A percentile compares a stretch with the other conserved stretches of the same genome.
Conservation (phyloP, 2,113 vertebrate genomes). For the Mastomys coucha region DNA sequence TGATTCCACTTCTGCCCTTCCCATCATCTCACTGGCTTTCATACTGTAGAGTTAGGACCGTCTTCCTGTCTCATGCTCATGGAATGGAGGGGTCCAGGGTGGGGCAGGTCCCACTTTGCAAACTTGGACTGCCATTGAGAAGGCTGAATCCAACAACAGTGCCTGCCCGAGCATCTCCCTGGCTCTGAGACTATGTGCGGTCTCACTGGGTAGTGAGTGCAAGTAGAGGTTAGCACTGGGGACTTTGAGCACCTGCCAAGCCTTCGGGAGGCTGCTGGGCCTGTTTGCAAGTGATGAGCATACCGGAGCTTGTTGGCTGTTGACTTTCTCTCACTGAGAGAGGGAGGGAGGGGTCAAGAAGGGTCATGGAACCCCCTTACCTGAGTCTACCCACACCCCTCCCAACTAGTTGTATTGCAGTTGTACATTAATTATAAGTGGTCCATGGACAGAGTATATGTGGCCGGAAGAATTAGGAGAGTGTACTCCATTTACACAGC, state of each 20-base stretch:
- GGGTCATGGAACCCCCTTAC: neutral
- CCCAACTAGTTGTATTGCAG: neutral
- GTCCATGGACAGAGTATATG: neutral
- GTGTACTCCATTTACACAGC: neutral
- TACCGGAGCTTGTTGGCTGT: neutral
- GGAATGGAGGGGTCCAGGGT: neutral
- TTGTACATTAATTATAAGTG: neutral
- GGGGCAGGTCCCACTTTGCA: no score
- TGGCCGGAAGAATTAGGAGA: neutral
- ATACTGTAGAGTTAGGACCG: neutral
- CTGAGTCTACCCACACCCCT: neutral
- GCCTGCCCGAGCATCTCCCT: neutral
- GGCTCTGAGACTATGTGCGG: neutral
- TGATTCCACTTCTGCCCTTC: rapidly evolving
- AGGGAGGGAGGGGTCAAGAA: neutral
- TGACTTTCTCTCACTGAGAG: neutral
- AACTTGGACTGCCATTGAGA: neutral
- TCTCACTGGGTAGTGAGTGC: neutral
- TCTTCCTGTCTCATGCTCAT: neutral
- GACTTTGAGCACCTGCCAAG: neutral
- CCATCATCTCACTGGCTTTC: neutral
- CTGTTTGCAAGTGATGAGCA: neutral
- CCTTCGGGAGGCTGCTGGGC: neutral
- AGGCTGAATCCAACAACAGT: neutral
- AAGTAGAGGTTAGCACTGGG: neutral